These are phyloP conservation scores for Augiades crinisus DNA, from an alignment of 2,888 invertebrate species.

Conservation along the genomic window DNA sequence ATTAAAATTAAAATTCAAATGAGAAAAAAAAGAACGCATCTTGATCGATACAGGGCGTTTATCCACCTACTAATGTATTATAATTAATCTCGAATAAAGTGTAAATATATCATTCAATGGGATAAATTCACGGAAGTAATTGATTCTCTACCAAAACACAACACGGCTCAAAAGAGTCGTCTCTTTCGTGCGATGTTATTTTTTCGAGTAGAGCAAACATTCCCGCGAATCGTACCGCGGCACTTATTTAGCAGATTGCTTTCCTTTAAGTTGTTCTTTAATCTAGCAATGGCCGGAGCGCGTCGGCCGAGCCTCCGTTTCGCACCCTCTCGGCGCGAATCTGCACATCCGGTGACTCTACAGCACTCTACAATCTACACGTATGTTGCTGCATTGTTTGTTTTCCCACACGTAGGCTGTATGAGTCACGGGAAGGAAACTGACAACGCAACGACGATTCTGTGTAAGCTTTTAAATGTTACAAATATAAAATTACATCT, in stretches of 20 bases:
- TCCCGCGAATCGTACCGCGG: slow-evolving; percentile 42
- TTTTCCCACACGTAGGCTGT: slow-evolving; percentile 24
- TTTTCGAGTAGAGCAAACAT: slow-evolving; percentile 52
- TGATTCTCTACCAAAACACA: no score
- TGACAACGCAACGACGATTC: background rate
- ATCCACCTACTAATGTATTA: no score
- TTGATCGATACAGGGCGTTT: no score
- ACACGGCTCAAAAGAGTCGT: no score
- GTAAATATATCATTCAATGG: no score
- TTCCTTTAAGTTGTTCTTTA: slow-evolving; percentile 80
- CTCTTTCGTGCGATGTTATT: no score
- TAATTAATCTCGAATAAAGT: no score
- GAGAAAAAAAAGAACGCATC: no score
- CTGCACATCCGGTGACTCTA: slow-evolving; percentile 23
- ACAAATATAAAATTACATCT: background rate
- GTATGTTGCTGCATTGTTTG: slow-evolving; percentile 24
- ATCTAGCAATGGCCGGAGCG: slow-evolving; percentile 63
- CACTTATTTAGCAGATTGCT: slow-evolving; percentile 82
- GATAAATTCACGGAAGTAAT: no score
- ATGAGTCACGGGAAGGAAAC: slow-evolving; percentile 13
- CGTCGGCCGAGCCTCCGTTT: slow-evolving; percentile 25
- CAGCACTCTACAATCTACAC: no score
- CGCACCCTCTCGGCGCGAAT: slow-evolving; percentile 32
- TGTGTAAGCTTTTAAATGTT: slow-evolving; percentile 16
- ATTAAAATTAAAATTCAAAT: no score